Conservation (phyloP, 2,113 vertebrate genomes). For the Monopterus albus region DNA sequence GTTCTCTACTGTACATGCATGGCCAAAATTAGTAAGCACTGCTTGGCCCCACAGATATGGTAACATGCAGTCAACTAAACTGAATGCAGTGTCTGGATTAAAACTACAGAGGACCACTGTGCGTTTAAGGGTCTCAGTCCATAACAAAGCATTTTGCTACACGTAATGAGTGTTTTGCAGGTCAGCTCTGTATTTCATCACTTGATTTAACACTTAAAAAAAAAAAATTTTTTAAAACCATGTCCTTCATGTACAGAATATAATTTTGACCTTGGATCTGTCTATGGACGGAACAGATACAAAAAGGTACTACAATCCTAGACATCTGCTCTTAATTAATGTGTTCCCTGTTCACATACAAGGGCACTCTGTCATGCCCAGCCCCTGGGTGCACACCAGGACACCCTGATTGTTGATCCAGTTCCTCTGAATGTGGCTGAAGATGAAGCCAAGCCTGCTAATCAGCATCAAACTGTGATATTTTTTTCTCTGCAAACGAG, state of each 20-base stretch:
- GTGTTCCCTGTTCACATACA: conserved; percentile 1
- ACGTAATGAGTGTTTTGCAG: neutral
- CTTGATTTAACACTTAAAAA: neutral
- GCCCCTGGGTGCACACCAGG: conserved; percentile 7
- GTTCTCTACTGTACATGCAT: neutral
- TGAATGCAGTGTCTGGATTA: neutral
- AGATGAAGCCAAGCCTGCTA: conserved; percentile 13
- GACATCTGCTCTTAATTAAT: conserved; percentile 15
- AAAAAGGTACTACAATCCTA: neutral
- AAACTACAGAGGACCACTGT: neutral
- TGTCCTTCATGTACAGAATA: neutral
- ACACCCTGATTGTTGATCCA: conserved; percentile 16
- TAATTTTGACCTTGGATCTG: neutral
- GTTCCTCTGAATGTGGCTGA: conserved; percentile 5
- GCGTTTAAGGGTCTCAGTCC: neutral
- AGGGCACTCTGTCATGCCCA: neutral
- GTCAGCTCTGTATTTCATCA: neutral
- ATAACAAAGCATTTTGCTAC: neutral
- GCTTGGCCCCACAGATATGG: neutral
- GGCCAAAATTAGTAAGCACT: neutral
- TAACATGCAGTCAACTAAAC: neutral
- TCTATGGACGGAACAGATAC: neutral
- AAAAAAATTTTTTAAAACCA: conserved; percentile 1
- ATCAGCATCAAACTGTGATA: conserved; percentile 19
- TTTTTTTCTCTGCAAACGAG: conserved; percentile 27